Base-by-base conservation (phyloP, 2,113 vertebrate species). In the Morone chrysops region DNA sequence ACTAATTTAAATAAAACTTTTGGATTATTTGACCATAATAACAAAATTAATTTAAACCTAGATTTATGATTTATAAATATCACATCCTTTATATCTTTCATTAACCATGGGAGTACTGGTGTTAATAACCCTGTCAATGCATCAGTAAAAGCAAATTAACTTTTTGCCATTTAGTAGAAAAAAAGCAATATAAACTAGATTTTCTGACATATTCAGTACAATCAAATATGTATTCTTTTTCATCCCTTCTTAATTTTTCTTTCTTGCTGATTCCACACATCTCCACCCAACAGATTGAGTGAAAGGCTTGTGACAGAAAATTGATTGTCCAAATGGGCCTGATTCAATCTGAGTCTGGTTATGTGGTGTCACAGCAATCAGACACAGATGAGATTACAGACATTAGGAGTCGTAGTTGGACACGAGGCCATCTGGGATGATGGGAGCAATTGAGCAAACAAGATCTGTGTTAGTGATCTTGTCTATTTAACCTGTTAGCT, bases 361-460 rank as follows among this genome's bases (percentile, higher is more conserved):
- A 80, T 51, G 43, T 65, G 51, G 84, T 91, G 90, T 87, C 83
- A 43, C 84, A 82, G 78, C 81, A 81, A 85, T 90, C 89, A 73
- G 76, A 36, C 65, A 13, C 80, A 68, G 88, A 93, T 89, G 86
- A 90, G 87, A 92, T 93, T 88, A 90, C 75, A 57, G 65, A 70
- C 83, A 85, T 85, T 70, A 92, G 75, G 54, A 81, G 68, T 12
- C 57, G 80, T 56, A 47, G 65, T 62, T 6, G 57, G 71, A 89
- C 85, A 77, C 41, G 16, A 68, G 59, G 56, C 79, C 93, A 92
- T 90, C 89, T 93, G 92, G 77, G 65, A 74, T 31, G 25, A 84
- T 59, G 70, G 67, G 57, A 78, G 81, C 62, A 43, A 63, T 82
- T 67, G 50, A 78, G 68, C 74, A 68, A 92, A 86, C 75, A n/a